Evolutionary conservation across 2,797 vertebrate species (phyloP).

Genomic region (Gobionotothen gibberifrons): DNA sequence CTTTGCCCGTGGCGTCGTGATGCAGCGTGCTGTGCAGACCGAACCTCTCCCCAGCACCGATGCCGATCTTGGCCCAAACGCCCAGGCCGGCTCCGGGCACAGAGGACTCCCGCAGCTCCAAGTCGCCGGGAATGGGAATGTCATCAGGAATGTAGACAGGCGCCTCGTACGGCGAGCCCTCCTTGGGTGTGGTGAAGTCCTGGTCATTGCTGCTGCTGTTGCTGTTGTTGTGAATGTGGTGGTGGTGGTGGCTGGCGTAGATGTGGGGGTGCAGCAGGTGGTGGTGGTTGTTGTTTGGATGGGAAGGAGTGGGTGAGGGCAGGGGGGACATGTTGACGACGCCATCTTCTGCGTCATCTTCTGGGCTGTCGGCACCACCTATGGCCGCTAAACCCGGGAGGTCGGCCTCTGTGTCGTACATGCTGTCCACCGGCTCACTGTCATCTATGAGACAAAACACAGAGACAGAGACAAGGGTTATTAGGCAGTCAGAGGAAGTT

Average conservation of each 20-base stretch:
- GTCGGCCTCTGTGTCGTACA: constrained; percentile 95
- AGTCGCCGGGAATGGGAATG: constrained; percentile 95
- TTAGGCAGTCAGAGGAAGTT: not conserved
- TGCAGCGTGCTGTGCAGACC: constrained; percentile 89
- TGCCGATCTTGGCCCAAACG: constrained; percentile 94
- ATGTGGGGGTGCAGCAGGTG: constrained; percentile 76
- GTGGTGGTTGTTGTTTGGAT: constrained; percentile 85
- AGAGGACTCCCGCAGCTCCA: constrained; percentile 98
- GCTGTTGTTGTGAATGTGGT: constrained; percentile 72
- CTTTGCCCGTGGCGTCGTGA: constrained; percentile 87
- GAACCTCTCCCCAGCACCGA: constrained; percentile 90
- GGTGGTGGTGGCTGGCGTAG: constrained; percentile 70
- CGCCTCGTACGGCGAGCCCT: constrained; percentile 97
- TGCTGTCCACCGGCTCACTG: constrained; percentile 92
- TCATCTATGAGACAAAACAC: constrained; percentile 86
- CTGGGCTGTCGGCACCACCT: constrained; percentile 91
- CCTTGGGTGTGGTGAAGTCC: constrained; percentile 96
- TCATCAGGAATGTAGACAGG: constrained; percentile 99
- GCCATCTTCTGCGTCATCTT: constrained; percentile 93
- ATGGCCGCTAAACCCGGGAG: constrained; percentile 82
- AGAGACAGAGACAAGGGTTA: not conserved
- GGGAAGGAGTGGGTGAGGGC: constrained; percentile 90
- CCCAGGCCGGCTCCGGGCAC: constrained; percentile 95
- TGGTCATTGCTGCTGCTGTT: constrained; percentile 88
- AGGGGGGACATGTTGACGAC: constrained; percentile 85